These are phyloP conservation scores for Echinops telfairi DNA, from an alignment of 2,113 vertebrate species.

Conservation along the genomic window DNA sequence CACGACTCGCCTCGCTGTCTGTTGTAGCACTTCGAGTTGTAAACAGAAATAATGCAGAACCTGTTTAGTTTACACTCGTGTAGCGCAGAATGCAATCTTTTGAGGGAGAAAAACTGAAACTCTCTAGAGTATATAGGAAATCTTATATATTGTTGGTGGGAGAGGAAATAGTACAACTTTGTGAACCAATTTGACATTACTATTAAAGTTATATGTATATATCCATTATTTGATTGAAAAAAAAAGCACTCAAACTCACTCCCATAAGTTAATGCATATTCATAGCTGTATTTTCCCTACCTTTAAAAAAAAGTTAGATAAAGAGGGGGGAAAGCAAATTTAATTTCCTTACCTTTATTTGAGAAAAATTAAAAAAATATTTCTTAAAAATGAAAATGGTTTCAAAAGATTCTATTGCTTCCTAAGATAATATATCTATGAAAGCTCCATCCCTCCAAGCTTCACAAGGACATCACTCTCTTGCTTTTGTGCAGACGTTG, in stretches of 20 bases:
- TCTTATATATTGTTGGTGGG: no score
- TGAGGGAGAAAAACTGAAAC: not conserved
- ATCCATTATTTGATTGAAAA: not conserved
- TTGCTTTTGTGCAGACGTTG: not conserved
- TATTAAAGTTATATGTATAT: no score
- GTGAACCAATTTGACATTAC: no score
- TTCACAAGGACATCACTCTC: not conserved
- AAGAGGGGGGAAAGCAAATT: conserved; percentile 26
- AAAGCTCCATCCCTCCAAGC: not conserved
- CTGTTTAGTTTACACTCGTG: conserved; percentile 20
- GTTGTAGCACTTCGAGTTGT: conserved; percentile 21
- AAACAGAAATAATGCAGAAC: conserved; percentile 28
- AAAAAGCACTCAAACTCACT: no score
- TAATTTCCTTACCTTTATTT: conserved; percentile 46
- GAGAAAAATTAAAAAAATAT: not conserved
- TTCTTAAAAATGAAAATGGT: not conserved
- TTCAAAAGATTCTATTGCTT: not conserved
- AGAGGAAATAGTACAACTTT: no score
- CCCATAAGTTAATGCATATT: no score
- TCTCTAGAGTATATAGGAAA: no score
- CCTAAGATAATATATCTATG: conserved; percentile 18
- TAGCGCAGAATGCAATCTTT: conserved; percentile 11
- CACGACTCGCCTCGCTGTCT: conserved; percentile 6
- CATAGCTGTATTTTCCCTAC: no score
- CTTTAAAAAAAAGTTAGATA: not conserved